These are phyloP conservation scores for Tromatobia lineatoria DNA, from an alignment of 2,888 invertebrate species.

Conservation along the genomic window DNA sequence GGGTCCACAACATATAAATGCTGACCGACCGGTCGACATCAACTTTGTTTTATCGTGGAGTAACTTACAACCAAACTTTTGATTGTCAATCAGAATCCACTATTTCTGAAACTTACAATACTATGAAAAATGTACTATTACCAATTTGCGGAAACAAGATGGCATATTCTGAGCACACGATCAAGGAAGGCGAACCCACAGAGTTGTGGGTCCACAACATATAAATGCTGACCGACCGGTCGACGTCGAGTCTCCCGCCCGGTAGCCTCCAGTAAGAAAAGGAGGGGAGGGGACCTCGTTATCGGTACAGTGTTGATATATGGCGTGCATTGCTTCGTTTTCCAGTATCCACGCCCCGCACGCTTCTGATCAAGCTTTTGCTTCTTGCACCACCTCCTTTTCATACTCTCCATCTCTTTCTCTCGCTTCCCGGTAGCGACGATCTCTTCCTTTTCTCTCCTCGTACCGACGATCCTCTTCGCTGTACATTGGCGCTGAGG, in stretches of 20 bases:
- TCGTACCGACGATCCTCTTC: conserved; percentile 50
- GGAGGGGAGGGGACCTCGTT: conserved; percentile 80
- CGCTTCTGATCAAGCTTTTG: conserved; percentile 76
- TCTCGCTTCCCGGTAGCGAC: conserved; percentile 60
- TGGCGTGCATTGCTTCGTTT: conserved; percentile 77
- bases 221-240: conserved; percentile 38
- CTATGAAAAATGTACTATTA: conserved; percentile 27
- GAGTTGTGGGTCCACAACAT: conserved; percentile 25
- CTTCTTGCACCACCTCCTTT: conserved; percentile 77
- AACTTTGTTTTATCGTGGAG: too few relatives aligned
- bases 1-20: conserved; percentile 32
- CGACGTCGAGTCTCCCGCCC: conserved; percentile 72
- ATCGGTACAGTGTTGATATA: conserved; percentile 84
- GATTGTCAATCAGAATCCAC: background rate
- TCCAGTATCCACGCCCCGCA: conserved; percentile 59
- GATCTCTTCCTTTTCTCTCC: conserved; percentile 55
- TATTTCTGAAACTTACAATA: background rate
- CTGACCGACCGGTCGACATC: conserved; percentile 19
- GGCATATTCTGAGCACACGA: conserved; percentile 11
- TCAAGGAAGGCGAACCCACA: background rate
- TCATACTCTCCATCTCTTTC: conserved; percentile 50
- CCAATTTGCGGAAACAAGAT: conserved; percentile 6
- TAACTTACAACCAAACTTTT: too few relatives aligned
- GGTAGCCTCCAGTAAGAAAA: conserved; percentile 78
- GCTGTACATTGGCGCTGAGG: conserved; percentile 34